Base-by-base conservation (phyloP, 1,140 invertebrate genomes). In the Pomacea maculata region DNA sequence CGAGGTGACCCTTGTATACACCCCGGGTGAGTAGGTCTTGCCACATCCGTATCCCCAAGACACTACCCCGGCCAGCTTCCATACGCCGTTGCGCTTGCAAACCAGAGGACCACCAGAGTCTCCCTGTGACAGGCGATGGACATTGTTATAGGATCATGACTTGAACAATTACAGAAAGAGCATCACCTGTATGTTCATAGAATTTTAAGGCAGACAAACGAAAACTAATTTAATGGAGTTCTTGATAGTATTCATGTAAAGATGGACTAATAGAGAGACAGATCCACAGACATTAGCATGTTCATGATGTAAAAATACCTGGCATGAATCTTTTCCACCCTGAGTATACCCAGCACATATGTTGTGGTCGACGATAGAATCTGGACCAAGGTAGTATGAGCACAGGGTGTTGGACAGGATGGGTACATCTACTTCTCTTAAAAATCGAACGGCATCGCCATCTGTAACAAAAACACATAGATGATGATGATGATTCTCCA, bases 21-120 rank as follows among this genome's bases (percentile, higher is more conserved):
- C 96, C 17, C 97, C 97, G 0, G 97, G 97, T 91, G 96, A 96
- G 89, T 96, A 95, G 45, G 95, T 95, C 92, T 97, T 95, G 12
- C 96, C 97, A 89, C 97, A 98, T 52, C 96, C 96, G 86, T 97
- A 96, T 52, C 97, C 97, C 95, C 96, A 98, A 21, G 96, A 97
- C 0, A 94, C 93, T 9, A 95, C 90, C 11, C 94, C 95, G 80
- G 93, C 90, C 76, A 94, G 87, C 79, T 91, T 91, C 92, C 92
- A 93, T n/a, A 89, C 86, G 12, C 90, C 91, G 25, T 92, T 88
- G 25, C 92, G 92, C 65, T 92, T 90, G 85, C 94, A 95, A 21
- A 95, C 92, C 55, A 95, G 83, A 12, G 94, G 94, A 21, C 94
- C 94, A 9, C 95, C 95, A 0, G 94, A 94, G 87, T 95, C 95